A percentile compares a stretch with the other conserved stretches of the same genome.
Evolutionary conservation across 2,797 vertebrate genomes (phyloP).

Genomic region (Harpagifer antarcticus): DNA sequence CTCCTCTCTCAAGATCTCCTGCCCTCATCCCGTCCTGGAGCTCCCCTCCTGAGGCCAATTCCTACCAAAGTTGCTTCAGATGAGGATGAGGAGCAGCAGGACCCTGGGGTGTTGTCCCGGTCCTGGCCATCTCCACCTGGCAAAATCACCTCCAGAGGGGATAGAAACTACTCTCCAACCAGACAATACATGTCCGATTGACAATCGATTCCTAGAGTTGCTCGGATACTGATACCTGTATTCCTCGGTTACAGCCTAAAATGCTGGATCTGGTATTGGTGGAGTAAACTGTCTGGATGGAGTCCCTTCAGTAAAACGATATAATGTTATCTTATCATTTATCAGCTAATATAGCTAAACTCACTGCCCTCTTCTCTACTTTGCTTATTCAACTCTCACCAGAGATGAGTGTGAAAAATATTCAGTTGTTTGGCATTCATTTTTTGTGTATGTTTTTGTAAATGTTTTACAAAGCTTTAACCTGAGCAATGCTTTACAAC

Average conservation of each 20-base stretch:
- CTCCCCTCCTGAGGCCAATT: slow-evolving; percentile 53
- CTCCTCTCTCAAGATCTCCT: slow-evolving; percentile 61
- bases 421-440: not conserved
- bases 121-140: slow-evolving; percentile 74
- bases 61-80: slow-evolving; percentile 59
- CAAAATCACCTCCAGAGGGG: slow-evolving; percentile 75
- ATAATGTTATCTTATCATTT: not conserved
- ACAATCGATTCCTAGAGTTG: not conserved
- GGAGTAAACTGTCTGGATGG: too few relatives aligned
- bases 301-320: not conserved
- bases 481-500: too few relatives aligned
- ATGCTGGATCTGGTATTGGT: fast-evolving
- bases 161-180: slow-evolving; percentile 30
- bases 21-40: slow-evolving; percentile 48
- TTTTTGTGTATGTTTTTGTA: not conserved
- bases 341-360: not conserved
- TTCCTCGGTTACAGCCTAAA: not conserved
- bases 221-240: not conserved
- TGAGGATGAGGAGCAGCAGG: slow-evolving; percentile 81
- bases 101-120: slow-evolving; percentile 66
- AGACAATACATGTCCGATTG: slow-evolving; percentile 65
- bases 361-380: not conserved
- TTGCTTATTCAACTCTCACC: not conserved
- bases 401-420: not conserved
- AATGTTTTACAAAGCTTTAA: not conserved